Percentiles rank a stretch among this genome's conserved stretches.
Conservation (phyloP, 2,888 invertebrate genomes). For the Nomada flava region DNA sequence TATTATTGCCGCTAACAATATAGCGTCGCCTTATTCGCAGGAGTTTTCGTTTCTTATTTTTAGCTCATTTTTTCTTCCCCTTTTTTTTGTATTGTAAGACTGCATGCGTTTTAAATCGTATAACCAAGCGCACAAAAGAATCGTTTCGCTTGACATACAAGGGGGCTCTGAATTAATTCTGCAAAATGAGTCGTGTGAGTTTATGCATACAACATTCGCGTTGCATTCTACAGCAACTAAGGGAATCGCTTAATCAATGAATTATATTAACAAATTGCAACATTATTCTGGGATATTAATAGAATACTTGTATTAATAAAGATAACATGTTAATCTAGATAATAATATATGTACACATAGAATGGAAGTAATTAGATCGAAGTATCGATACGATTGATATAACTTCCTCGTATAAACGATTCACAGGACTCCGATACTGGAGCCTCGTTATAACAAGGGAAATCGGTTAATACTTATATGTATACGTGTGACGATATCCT, state of each 20-base stretch:
- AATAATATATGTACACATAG: no score
- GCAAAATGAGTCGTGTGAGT: not conserved
- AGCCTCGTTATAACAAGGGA: not conserved
- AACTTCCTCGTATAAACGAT: slow-evolving; percentile 12
- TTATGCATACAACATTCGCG: not conserved
- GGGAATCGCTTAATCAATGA: not conserved
- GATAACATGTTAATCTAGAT: not conserved
- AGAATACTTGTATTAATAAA: not conserved
- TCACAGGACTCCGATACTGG: slow-evolving; percentile 5
- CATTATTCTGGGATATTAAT: no score
- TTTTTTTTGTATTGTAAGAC: not conserved
- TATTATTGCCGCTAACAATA: slow-evolving; percentile 29
- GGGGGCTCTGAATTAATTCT: slow-evolving; percentile 17
- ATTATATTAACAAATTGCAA: not conserved
- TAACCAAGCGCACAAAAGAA: not conserved
- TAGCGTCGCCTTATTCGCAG: slow-evolving; percentile 1
- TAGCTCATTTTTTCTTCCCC: not conserved
- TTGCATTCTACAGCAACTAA: not conserved
- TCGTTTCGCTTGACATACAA: slow-evolving; percentile 9
- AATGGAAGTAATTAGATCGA: no score
- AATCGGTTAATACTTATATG: slow-evolving; percentile 22
- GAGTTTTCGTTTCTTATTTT: not conserved
- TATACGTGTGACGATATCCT: slow-evolving; percentile 10
- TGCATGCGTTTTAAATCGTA: not conserved
- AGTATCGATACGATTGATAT: not conserved